Evolutionary conservation across 2,113 vertebrate genomes (phyloP), one percentile per base, ranked within the genome.

Genomic region (Xenopus laevis): DNA sequence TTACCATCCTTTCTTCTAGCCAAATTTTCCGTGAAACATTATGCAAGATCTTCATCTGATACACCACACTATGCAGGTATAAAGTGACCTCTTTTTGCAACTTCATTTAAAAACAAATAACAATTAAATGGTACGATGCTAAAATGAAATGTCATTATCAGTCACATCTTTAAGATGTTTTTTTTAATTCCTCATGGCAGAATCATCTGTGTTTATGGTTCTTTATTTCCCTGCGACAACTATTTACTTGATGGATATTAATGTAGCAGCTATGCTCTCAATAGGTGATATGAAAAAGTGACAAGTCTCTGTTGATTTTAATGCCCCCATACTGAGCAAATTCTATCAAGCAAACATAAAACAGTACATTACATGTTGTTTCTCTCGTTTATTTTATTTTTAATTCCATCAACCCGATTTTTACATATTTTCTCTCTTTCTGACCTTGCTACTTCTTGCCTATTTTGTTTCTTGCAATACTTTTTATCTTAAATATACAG

Each of bases 91-190:
- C 57, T 77, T 70, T 77, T 47, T 52, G 65, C 47, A 64, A 77
- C 18, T 69, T 69, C 60, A 70, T 63, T 70, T 83, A 86, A 88
- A 87, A 91, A 86, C 85, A 88, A 92, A 89, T 81, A 79, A 88
- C 86, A 87, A 86, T 86, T 87, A 86, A 84, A 84, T 84, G 86
- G 83, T 88, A 83, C 82, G 88, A 81, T 83, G 83, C 79, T 81
- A 79, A 83, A 85, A 77, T 82, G 82, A 81, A 84, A 79, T 84
- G 85, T 89, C 83, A 87, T 71, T 77, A 79, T 79, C 70, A 57
- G 18, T 85, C 80, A 85, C 57, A 79, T 85, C 73, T 80, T 79
- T 78, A 82, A 83, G 81, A 81, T 87, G 71, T 83, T 80, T 86
- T 82, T n/a, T 88, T 86, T 71, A 80, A 84, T 81, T 81, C 79